Evolutionary conservation across 2,113 vertebrate species (phyloP), one percentile per base, ranked within the genome.

Genomic region (Passer montanus): DNA sequence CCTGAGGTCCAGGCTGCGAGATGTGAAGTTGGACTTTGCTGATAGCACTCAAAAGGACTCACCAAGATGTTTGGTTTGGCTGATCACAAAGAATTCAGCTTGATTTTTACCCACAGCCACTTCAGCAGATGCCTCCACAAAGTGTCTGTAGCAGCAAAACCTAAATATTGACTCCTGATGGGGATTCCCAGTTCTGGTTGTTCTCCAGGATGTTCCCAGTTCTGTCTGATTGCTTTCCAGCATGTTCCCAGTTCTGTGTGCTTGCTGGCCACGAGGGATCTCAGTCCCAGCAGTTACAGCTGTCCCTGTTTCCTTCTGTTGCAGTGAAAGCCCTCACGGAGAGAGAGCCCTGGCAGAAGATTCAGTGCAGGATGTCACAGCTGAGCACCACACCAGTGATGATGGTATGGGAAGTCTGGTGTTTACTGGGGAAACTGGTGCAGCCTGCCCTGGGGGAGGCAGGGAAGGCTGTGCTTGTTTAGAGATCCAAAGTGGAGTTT

Each of bases 261-360:
- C 26, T 17, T 12, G 27, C 1, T 41, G 83, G 69, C 62, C 35
- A 13, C 4, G n/a, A n/a, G 72, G 55, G 14, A 39, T 9, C 31
- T 39, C 0, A 0, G 68, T 72, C 39, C 79, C 43, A 19, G 46
- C 28, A 7, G 10, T 30, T 80, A 60, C 95, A 60, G 12, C 55
- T 33, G 4, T 83, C 28, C 83, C 31, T 84, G 1, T 85, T 95
- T 50, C 94, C 55, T 94, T 97, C 60, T 95, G n/a, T 97, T 91
- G 31, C 78, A 99, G 99, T 87, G 99, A 99, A 95, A 99, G 98
- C 80, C 98, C 99, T 56, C 99, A 99, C 2, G 99, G 98, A 80
- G 99, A 99, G 97, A 98, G 99, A 88, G 98, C 98, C 84, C 98
- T 98, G 6, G 94, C 98, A 63, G 99, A 99, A 75, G 99, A 99